Percentiles rank a stretch among this genome's conserved stretches.
These are phyloP conservation scores for Galerucella calmariensis DNA, from an alignment of 2,888 invertebrate genomes.

Conservation along the genomic window DNA sequence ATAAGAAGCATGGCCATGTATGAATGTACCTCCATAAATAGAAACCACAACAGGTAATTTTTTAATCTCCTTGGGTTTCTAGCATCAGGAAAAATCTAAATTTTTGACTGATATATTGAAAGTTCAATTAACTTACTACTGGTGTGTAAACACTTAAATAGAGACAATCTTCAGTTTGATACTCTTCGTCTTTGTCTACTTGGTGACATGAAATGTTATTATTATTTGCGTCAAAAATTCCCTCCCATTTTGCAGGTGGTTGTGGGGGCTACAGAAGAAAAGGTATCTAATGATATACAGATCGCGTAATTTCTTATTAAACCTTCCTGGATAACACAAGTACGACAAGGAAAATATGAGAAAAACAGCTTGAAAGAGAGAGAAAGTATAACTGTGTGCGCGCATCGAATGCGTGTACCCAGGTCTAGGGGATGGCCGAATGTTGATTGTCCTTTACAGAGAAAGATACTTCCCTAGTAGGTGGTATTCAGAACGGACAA, in stretches of 20 bases:
- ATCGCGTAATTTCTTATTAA: too few species aligned
- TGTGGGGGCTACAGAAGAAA: conserved; percentile 42
- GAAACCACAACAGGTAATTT: conserved; percentile 49
- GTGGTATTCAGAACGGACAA: too few species aligned
- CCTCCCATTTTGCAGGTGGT: conserved; percentile 46
- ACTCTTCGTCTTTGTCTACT: conserved; percentile 18
- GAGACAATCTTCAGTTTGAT: conserved; percentile 48
- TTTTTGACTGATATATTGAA: too few species aligned
- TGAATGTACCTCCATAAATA: conserved; percentile 62
- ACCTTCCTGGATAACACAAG: too few species aligned
- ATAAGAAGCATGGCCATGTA: conserved; percentile 41
- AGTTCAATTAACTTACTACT: conserved; percentile 37
- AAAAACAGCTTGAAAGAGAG: too few species aligned
- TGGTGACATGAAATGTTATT: conserved; percentile 44
- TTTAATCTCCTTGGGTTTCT: conserved; percentile 29
- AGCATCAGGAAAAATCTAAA: neutral
- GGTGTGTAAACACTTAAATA: conserved; percentile 49
- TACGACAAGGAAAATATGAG: too few species aligned
- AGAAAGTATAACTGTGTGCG: too few species aligned
- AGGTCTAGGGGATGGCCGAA: too few species aligned
- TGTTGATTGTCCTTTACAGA: too few species aligned
- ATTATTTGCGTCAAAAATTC: conserved; percentile 41
- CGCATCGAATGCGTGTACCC: too few species aligned
- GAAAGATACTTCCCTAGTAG: too few species aligned
- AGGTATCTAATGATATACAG: neutral